Evolutionary conservation across 2,113 vertebrate species (phyloP).

Genomic region (Solea senegalensis): DNA sequence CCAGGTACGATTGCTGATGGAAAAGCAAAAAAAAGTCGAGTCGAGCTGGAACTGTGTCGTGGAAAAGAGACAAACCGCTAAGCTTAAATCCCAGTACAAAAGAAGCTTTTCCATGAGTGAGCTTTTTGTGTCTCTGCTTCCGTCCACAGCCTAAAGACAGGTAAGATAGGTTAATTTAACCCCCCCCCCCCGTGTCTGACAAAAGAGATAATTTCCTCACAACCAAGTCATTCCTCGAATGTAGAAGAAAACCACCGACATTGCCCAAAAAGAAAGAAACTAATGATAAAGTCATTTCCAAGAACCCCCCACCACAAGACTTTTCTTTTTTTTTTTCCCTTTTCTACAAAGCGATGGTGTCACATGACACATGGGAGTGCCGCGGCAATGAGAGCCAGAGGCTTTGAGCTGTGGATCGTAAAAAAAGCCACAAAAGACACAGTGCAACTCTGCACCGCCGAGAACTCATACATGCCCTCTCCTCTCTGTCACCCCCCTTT

Average conservation of each 20-base stretch:
- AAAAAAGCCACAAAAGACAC: slow-evolving; percentile 73
- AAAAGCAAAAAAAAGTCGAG: too few relatives aligned
- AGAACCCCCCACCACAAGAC: neutral
- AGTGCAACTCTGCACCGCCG: slow-evolving; percentile 54
- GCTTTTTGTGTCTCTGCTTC: too few relatives aligned
- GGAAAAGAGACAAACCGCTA: too few relatives aligned
- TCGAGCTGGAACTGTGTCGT: too few relatives aligned
- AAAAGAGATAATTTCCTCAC: neutral
- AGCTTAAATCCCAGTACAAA: too few relatives aligned
- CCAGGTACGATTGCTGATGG: too few relatives aligned
- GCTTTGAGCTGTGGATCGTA: slow-evolving; percentile 55
- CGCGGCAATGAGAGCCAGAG: slow-evolving; percentile 42
- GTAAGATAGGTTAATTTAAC: too few relatives aligned
- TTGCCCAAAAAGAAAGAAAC: neutral
- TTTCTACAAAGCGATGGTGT: slow-evolving; percentile 48
- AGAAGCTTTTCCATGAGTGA: too few relatives aligned
- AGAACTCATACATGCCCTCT: slow-evolving; percentile 18
- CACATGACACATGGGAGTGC: slow-evolving; percentile 60
- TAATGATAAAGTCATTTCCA: neutral
- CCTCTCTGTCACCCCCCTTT: slow-evolving; percentile 25
- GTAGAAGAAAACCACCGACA: neutral
- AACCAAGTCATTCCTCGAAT: neutral
- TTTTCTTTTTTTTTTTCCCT: slow-evolving; percentile 23
- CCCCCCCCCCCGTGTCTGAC: too few relatives aligned
- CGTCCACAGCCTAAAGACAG: too few relatives aligned